Percentiles rank a stretch among this genome's conserved stretches.
phyloP scores from a whole-genome alignment of 2,113 vertebrate species.

The Tautogolabrus adspersus region DNA sequence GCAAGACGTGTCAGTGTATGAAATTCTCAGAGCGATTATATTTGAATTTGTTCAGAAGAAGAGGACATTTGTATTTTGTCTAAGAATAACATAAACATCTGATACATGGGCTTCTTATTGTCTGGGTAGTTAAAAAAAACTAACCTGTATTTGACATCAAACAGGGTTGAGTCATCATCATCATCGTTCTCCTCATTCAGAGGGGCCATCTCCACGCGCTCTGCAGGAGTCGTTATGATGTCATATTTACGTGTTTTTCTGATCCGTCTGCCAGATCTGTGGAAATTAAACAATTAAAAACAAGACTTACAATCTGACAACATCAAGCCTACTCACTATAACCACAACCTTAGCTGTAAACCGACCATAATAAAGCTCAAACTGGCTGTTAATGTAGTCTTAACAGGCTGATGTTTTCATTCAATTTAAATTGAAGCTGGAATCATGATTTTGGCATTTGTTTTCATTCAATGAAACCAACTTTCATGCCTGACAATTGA shows the following conservation, averaged over 20 bases:
- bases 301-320: neutral
- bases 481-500: neutral
- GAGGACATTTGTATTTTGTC: neutral
- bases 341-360: conserved; percentile 1
- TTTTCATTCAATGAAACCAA: neutral
- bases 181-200: conserved; percentile 92
- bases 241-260: conserved; percentile 96
- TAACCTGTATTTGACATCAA: conserved; percentile 97
- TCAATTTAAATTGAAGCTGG: neutral
- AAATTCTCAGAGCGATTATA: neutral
- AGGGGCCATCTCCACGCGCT: conserved; percentile 97
- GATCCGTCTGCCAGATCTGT: conserved; percentile 90
- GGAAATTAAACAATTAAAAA: conserved; percentile 7
- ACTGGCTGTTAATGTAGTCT: neutral
- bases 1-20: too few relatives aligned
- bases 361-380: neutral
- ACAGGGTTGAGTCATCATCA: conserved; percentile 93
- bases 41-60: neutral
- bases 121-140: conserved; percentile 18
- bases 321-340: neutral
- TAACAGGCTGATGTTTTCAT: neutral
- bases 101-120: neutral
- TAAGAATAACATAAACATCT: neutral
- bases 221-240: conserved; percentile 95
- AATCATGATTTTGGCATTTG: neutral